Evolutionary conservation across 2,113 vertebrate species (phyloP).

Genomic region (Oostethus manadensis): DNA sequence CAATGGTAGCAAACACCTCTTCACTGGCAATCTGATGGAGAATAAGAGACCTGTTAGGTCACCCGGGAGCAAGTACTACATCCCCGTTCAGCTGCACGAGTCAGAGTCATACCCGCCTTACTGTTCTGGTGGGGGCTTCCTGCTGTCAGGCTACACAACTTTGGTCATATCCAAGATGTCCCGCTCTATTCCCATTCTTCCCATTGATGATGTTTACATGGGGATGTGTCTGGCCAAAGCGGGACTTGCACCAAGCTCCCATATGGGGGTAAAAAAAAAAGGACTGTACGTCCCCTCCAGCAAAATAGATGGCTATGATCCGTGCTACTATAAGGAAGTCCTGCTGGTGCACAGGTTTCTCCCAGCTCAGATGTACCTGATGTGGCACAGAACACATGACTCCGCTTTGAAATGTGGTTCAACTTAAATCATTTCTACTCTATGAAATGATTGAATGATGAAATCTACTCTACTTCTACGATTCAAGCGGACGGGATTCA

Average conservation of each 20-base stretch:
- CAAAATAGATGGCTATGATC: conserved; percentile 49
- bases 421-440: too few relatives aligned
- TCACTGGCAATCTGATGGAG: conserved; percentile 69
- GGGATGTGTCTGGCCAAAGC: conserved; percentile 74
- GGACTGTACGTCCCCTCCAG: conserved; percentile 44
- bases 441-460: too few relatives aligned
- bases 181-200: conserved; percentile 35
- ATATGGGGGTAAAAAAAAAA: conserved; percentile 54
- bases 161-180: conserved; percentile 66
- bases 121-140: conserved; percentile 77
- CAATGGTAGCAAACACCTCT: conserved; percentile 69
- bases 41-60: conserved; percentile 69
- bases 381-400: conserved; percentile 72
- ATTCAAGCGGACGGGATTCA: not conserved
- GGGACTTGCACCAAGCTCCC: conserved; percentile 51
- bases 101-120: conserved; percentile 70
- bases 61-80: conserved; percentile 77
- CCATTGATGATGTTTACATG: conserved; percentile 69
- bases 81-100: conserved; percentile 74
- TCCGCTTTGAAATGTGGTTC: conserved; percentile 46
- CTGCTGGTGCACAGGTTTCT: conserved; percentile 77
- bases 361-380: conserved; percentile 62
- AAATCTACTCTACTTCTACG: too few relatives aligned
- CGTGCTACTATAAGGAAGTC: conserved; percentile 75
- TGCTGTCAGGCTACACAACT: conserved; percentile 76